Base-by-base conservation (phyloP, 2,888 invertebrate species). In the Isotomurus palustris region DNA sequence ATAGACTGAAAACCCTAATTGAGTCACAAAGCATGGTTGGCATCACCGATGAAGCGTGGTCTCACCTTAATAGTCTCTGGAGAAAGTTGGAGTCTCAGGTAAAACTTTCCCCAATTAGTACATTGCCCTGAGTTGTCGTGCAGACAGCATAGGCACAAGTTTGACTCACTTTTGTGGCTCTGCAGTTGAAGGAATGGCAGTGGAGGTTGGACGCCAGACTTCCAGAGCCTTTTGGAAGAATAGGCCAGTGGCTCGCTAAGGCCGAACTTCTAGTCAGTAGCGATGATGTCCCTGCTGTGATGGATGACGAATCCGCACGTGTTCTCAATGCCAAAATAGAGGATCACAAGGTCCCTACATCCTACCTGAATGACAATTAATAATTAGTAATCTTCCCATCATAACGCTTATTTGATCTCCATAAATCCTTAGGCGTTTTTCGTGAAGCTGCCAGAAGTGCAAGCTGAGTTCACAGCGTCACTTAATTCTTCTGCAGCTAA, bases 171-270 rank as follows among this genome's bases (percentile, higher is more conserved):
- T 41, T 41, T 14, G 19, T 52, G 25, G 12, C 22, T 21, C 8
- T 27, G 22, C 56, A 90, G 77, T 82, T 91, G 78, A 80, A 85
- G 71, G 83, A 85, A 72, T 95, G 95, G 94, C 82, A 91, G 70
- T 89, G 91, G 88, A 79, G 88, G 50, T 77, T 95, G 68, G 95
- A 96, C 75, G 83, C 88, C 0, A 82, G 83, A 63, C 78, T 95
- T 52, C 91, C 92, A 8, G 91, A 90, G 38, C 88, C 89, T 72
- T 85, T 95, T 70, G 87, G 88, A 58, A 81, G 83, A 64, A 83
- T 92, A 17, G 94, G 91, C 51, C 88, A 89, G 75, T 95, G 95
- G 93, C 77, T 96, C 51, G 87, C 88, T 60, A 84, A 84, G 70
- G 95, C 93, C 19, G 92, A 93, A 75, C 84, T 85, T 72, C 77